Evolutionary conservation across 1,140 invertebrate species (phyloP).

Genomic region (Drosophila kikkawai): DNA sequence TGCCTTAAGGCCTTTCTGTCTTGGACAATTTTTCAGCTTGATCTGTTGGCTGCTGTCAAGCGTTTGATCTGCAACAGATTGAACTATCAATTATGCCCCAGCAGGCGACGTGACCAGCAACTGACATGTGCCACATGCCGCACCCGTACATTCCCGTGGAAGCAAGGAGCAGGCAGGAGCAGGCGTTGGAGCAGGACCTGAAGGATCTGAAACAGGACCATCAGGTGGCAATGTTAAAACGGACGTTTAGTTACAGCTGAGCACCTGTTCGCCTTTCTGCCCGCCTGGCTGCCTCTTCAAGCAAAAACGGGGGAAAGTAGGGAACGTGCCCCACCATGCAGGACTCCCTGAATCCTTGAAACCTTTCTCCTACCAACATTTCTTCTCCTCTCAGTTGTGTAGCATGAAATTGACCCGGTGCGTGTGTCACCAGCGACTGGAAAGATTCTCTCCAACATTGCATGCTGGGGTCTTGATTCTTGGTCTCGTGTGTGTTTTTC

Average conservation of each 20-base stretch:
- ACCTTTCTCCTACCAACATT: neutral
- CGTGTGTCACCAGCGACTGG: constrained; percentile 58
- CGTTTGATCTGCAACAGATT: constrained; percentile 82
- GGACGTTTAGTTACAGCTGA: constrained; percentile 80
- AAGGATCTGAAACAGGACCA: constrained; percentile 11
- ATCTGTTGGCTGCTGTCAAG: constrained; percentile 81
- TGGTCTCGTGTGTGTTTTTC: constrained; percentile 7
- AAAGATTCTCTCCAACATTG: constrained; percentile 30
- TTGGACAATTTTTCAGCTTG: constrained; percentile 77
- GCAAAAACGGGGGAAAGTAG: constrained; percentile 25
- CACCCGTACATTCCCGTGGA: constrained; percentile 16
- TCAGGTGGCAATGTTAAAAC: constrained; percentile 65
- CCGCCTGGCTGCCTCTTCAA: constrained; percentile 65
- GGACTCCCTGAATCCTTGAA: constrained; percentile 4
- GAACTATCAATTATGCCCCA: constrained; percentile 78
- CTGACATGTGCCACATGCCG: constrained; percentile 51
- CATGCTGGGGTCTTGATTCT: constrained; percentile 58
- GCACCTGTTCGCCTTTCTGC: constrained; percentile 63
- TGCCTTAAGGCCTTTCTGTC: too few relatives aligned
- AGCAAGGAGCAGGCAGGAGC: neutral
- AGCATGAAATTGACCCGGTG: constrained; percentile 79
- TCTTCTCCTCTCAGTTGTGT: constrained; percentile 35
- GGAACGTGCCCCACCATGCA: constrained; percentile 70
- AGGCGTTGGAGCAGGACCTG: neutral
- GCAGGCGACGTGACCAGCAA: constrained; percentile 66